phyloP scores from a whole-genome alignment of 2,888 invertebrate species.

The Himalopsyche japonica region DNA sequence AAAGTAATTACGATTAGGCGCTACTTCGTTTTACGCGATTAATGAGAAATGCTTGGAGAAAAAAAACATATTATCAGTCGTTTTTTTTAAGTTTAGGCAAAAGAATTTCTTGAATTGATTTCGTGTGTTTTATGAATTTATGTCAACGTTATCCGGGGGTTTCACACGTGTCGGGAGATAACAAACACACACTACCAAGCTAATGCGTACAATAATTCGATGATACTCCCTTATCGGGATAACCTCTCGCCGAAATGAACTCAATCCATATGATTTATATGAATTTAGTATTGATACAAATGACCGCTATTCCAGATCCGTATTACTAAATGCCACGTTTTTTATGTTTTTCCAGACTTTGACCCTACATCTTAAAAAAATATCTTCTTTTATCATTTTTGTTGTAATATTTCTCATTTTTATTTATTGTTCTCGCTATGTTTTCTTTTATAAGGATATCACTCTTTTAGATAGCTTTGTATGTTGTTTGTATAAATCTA shows the following conservation, averaged over 20 bases:
- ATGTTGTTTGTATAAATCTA: no score
- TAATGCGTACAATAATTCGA: background rate
- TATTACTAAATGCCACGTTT: background rate
- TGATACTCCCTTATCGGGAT: background rate
- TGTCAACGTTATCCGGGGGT: background rate
- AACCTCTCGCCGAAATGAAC: background rate
- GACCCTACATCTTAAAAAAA: background rate
- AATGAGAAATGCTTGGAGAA: background rate
- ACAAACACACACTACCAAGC: background rate
- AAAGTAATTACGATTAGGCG: background rate
- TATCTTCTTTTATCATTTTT: background rate
- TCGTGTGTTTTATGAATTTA: background rate
- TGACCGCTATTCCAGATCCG: background rate
- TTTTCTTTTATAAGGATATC: no score
- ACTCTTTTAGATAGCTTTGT: no score
- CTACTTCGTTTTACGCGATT: background rate
- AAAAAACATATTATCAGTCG: background rate
- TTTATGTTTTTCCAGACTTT: background rate
- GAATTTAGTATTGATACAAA: background rate
- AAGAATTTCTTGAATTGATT: background rate
- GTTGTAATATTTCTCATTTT: background rate
- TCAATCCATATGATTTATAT: background rate
- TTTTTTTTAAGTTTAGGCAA: background rate
- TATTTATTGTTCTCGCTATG: background rate
- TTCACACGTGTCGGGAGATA: background rate